A percentile compares a stretch with the other conserved stretches of the same genome.
Evolutionary conservation across 2,113 vertebrate species (phyloP).

Genomic region (Pteronura brasiliensis): DNA sequence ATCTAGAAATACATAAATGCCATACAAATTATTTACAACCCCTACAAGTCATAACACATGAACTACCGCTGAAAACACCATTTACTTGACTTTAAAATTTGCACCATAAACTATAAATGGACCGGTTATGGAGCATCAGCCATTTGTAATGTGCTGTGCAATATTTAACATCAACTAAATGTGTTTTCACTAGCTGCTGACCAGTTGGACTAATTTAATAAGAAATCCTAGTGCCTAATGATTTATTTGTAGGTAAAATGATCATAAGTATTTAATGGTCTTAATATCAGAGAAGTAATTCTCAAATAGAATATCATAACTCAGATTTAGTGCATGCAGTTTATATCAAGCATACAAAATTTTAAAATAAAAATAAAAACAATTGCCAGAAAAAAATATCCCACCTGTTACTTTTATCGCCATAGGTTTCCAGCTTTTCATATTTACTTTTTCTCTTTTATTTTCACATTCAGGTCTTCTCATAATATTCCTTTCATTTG

Average conservation of each 20-base stretch:
- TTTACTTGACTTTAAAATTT: conserved; percentile 80
- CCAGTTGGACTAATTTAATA: conserved; percentile 74
- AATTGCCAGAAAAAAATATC: neutral
- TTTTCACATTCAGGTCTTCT: neutral
- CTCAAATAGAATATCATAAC: neutral
- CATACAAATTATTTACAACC: conserved; percentile 70
- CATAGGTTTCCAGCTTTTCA: neutral
- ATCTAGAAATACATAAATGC: conserved; percentile 70
- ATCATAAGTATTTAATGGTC: conserved; percentile 4
- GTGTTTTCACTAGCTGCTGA: conserved; percentile 70
- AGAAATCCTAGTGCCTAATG: conserved; percentile 55
- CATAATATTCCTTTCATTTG: neutral
- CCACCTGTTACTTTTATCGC: neutral
- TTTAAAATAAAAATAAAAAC: neutral
- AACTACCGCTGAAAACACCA: conserved; percentile 76
- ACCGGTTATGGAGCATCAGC: conserved; percentile 66
- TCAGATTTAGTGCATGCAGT: neutral
- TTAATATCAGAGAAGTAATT: conserved; percentile 36
- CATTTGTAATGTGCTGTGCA: conserved; percentile 78
- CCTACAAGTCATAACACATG: conserved; percentile 72
- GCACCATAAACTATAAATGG: conserved; percentile 74
- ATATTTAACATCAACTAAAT: conserved; percentile 76
- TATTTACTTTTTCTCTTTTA: neutral
- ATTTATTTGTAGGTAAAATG: conserved; percentile 61
- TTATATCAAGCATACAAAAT: neutral